Conservation (phyloP, 2,797 vertebrate genomes). For the Microctenopoma stevenorrisi region DNA sequence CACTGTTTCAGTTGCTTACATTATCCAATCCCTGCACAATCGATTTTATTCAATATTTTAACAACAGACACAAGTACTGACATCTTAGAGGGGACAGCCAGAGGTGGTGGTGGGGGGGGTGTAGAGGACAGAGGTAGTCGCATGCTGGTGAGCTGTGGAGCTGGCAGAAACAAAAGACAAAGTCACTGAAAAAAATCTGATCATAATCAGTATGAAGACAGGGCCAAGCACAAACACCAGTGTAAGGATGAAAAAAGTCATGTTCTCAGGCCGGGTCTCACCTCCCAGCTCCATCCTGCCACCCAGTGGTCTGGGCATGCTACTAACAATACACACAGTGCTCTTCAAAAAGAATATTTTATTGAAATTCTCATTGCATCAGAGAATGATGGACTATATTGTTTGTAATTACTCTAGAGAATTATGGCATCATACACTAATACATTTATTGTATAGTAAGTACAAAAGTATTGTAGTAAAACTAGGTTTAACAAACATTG, state of each 20-base stretch:
- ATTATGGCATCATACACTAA: too few species aligned
- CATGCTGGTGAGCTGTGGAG: not conserved
- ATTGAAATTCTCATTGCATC: not conserved
- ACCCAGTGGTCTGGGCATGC: slow-evolving; percentile 25
- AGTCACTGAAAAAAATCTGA: not conserved
- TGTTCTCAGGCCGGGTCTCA: not conserved
- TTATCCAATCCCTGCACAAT: slow-evolving; percentile 20
- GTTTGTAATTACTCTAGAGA: not conserved
- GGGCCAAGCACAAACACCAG: not conserved
- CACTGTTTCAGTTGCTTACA: slow-evolving; percentile 50
- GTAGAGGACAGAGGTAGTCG: not conserved
- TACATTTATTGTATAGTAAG: too few species aligned
- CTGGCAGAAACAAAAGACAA: not conserved
- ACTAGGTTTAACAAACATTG: too few species aligned
- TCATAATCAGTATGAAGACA: not conserved
- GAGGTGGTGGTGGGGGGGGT: not conserved
- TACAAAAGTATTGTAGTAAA: too few species aligned
- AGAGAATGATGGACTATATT: too few species aligned
- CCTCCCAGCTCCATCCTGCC: slow-evolving; percentile 26
- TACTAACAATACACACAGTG: not conserved
- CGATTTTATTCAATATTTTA: slow-evolving; percentile 12
- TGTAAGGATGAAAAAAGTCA: not conserved
- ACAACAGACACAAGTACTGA: slow-evolving; percentile 14
- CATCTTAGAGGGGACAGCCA: not conserved
- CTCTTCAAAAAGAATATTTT: not conserved